Evolutionary conservation across 2,888 invertebrate genomes (phyloP), one percentile per base, ranked within the genome.

Genomic region (Carpatolechia fugitivella): DNA sequence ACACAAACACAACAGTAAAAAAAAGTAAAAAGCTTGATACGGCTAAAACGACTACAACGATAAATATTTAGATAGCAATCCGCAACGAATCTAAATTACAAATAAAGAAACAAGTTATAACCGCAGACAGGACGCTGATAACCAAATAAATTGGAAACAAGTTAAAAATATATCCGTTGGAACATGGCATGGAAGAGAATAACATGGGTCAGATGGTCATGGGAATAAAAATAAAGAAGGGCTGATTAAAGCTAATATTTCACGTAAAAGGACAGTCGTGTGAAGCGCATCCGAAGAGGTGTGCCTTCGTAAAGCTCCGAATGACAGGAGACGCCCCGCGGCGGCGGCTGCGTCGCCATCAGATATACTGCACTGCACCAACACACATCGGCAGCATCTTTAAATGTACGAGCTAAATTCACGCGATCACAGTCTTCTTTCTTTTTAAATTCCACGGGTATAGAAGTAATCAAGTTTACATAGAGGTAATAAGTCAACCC

Each of bases 271-370:
- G 76, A 76, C 72, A 72, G 66, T 72, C 66, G 67, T 65, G 68
- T 69, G 69, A 79, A 80, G 73, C 71, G 70, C 76, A 76, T 76
- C 69, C 57, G 62, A 72, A 69, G 71, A 74, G 72, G 71, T 70
- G 72, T 73, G 69, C 66, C 70, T 71, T 62, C 73, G 80, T 82
- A 82, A 84, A 84, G 70, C 67, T 78, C 57, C 58, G 58, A 65
- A 62, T 65, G 80, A 79, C 78, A 76, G 60, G 66, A 65, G 81
- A 75, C 83, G 73, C 82, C 85, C 82, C 67, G 77, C 69, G 70
- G 85, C 69, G 70, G 85, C 59, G 58, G 48, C 47, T 14, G 50
- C 49, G 35, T 60, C 52, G 68, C 67, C 72, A 72, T 72, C 62
- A 60, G 59, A 73, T 69, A 76, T 78, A 76, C 36, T 29, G 29